These are phyloP conservation scores for Drosophila baimaii DNA, from an alignment of 1,140 invertebrate species.

Conservation along the genomic window DNA sequence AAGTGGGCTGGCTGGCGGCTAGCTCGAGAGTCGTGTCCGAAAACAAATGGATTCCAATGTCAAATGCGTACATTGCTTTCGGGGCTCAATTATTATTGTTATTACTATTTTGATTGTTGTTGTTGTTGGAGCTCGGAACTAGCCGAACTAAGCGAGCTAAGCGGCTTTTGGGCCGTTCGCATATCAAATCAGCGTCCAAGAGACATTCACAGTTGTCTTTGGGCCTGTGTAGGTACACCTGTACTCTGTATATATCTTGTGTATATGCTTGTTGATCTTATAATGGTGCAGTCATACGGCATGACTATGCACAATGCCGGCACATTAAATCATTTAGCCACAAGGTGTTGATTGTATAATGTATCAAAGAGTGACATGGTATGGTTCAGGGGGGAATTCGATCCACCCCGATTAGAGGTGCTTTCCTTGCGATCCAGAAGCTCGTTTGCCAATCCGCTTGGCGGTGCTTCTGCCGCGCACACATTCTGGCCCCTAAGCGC, in stretches of 20 bases:
- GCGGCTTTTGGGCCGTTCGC: conserved; percentile 62
- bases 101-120: conserved; percentile 25
- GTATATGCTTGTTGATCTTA: conserved; percentile 23
- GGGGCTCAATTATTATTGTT: conserved; percentile 56
- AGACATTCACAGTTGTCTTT: conserved; percentile 48
- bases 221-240: not conserved
- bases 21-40: conserved; percentile 30
- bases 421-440: conserved; percentile 16
- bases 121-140: conserved; percentile 40
- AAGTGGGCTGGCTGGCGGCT: conserved; percentile 31
- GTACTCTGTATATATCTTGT: not conserved
- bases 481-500: conserved; percentile 19
- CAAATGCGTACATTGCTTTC: conserved; percentile 66
- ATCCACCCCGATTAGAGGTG: conserved; percentile 16
- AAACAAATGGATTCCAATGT: conserved; percentile 57
- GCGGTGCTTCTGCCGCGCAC: not conserved
- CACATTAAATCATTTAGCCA: conserved; percentile 32
- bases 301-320: conserved; percentile 50
- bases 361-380: not conserved
- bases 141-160: conserved; percentile 36
- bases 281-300: conserved; percentile 40
- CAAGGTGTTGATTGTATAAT: conserved; percentile 60
- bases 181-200: conserved; percentile 37
- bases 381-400: conserved; percentile 13
- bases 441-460: conserved; percentile 11